Evolutionary conservation across 2,888 invertebrate genomes (phyloP).

Genomic region (Rhodophaea formosa): DNA sequence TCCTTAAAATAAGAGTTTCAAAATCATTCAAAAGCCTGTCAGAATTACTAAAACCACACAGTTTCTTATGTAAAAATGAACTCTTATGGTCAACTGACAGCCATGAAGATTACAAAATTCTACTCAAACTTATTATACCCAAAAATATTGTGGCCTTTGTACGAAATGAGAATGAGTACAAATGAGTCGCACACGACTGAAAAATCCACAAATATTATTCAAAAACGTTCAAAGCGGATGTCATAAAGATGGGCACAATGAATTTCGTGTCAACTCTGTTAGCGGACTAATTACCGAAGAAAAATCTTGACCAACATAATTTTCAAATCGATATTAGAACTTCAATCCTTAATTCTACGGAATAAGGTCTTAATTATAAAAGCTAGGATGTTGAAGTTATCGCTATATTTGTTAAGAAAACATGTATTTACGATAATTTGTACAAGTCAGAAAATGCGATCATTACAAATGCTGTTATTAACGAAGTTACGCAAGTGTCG

Average conservation of each 20-base stretch:
- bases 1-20: too few relatives aligned
- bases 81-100: background rate
- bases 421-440: conserved; percentile 38
- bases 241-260: conserved; percentile 50
- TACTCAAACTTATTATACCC: conserved; percentile 32
- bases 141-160: conserved; percentile 49
- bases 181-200: conserved; percentile 51
- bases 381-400: conserved; percentile 13
- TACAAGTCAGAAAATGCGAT: conserved; percentile 31
- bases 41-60: background rate
- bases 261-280: conserved; percentile 54
- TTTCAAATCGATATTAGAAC: conserved; percentile 16
- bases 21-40: background rate
- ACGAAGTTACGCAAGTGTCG: conserved; percentile 49
- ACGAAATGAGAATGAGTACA: conserved; percentile 35
- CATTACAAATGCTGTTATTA: conserved; percentile 46
- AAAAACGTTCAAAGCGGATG: conserved; percentile 45
- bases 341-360: conserved; percentile 26
- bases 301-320: conserved; percentile 42
- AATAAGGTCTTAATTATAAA: conserved; percentile 35
- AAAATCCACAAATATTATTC: conserved; percentile 53
- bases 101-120: conserved; percentile 38
- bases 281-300: conserved; percentile 56
- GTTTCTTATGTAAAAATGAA: background rate
- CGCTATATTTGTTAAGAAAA: conserved; percentile 33